A percentile compares a stretch with the other conserved stretches of the same genome.
Evolutionary conservation across 2,888 invertebrate species (phyloP).

Genomic region (Bruchidius siliquastri): DNA sequence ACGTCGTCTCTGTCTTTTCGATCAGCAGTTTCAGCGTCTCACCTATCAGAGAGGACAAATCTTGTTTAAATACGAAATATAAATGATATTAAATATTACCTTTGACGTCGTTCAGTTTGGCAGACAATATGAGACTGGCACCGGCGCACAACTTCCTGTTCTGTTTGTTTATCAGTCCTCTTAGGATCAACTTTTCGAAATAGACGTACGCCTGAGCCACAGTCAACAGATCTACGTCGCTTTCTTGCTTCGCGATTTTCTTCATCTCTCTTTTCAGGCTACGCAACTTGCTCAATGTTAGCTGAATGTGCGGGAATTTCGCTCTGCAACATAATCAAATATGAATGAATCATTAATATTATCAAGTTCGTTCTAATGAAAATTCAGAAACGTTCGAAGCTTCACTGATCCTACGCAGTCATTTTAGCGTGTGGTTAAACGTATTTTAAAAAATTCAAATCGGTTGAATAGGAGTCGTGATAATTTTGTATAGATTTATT

Average conservation of each 20-base stretch:
- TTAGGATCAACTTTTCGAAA: conserved; percentile 92
- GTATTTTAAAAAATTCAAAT: too few species aligned
- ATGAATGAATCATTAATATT: too few species aligned
- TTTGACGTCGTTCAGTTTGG: conserved; percentile 96
- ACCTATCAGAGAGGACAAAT: neutral
- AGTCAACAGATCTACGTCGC: conserved; percentile 78
- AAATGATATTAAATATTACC: conserved; percentile 54
- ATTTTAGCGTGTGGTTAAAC: too few species aligned
- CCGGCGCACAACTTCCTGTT: conserved; percentile 95
- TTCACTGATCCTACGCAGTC: too few species aligned
- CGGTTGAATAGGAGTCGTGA: too few species aligned
- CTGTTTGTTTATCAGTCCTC: conserved; percentile 87
- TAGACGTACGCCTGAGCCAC: conserved; percentile 98
- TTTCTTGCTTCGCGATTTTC: conserved; percentile 82
- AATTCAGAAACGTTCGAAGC: too few species aligned
- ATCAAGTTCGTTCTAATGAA: too few species aligned
- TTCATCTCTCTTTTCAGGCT: conserved; percentile 95
- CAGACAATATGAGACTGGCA: conserved; percentile 87
- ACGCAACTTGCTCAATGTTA: conserved; percentile 91
- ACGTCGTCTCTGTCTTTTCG: conserved; percentile 89
- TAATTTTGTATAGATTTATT: too few species aligned
- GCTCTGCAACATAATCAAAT: conserved; percentile 49
- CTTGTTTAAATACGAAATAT: too few species aligned
- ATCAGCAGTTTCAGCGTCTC: conserved; percentile 79
- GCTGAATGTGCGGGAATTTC: conserved; percentile 89